Conservation (phyloP, 1,140 invertebrate species). For the Cotesia chilonis region DNA sequence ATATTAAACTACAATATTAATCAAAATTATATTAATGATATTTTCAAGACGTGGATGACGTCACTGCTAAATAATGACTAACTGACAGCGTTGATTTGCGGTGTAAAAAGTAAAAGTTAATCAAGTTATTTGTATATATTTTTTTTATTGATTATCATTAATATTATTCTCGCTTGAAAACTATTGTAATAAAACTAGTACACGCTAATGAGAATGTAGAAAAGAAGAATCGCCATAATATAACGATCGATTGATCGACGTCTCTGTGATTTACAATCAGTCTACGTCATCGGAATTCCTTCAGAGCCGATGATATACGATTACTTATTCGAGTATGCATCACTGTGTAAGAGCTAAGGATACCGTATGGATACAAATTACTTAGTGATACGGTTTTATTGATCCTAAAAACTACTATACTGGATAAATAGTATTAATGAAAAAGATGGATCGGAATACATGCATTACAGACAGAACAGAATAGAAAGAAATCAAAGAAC, state of each 20-base stretch:
- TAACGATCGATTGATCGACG: constrained; percentile 18
- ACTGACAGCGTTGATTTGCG: no score
- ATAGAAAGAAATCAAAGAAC: background rate
- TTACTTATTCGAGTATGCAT: background rate
- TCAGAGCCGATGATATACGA: constrained; percentile 3
- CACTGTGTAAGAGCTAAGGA: constrained; percentile 1
- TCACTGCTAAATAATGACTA: no score
- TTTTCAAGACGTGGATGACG: no score
- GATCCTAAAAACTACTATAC: constrained; percentile 7
- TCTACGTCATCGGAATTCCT: constrained; percentile 31
- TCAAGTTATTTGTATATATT: constrained; percentile 1
- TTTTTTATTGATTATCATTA: background rate
- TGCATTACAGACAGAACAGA: background rate
- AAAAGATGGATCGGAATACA: background rate
- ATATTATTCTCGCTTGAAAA: no score
- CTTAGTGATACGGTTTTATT: constrained; percentile 24
- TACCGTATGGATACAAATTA: constrained; percentile 29
- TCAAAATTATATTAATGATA: no score
- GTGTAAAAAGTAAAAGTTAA: background rate
- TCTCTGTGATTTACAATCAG: constrained; percentile 17
- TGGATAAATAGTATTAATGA: background rate
- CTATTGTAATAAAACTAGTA: background rate
- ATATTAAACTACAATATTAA: no score
- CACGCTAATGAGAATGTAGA: constrained; percentile 36
- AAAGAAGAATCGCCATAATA: constrained; percentile 11